Percentiles rank a stretch among this genome's conserved stretches.
Conservation (phyloP, 1,140 invertebrate genomes). For the Conus betulinus region DNA sequence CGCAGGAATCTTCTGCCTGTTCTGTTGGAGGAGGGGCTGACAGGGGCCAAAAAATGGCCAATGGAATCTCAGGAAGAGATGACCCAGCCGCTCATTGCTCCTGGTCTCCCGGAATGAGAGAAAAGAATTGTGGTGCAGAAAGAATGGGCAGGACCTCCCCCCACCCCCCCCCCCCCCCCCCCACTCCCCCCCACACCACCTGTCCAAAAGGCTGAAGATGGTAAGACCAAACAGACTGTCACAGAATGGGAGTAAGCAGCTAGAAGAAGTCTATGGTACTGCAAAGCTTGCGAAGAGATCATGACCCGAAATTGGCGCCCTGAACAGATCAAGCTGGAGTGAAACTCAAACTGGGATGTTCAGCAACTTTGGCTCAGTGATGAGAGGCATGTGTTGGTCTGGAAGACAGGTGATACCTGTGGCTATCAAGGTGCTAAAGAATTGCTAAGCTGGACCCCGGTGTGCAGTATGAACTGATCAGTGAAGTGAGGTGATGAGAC, state of each 20-base stretch:
- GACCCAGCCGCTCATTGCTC: too few species aligned
- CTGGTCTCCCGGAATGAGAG: too few species aligned
- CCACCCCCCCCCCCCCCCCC: too few species aligned
- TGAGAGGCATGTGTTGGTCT: slow-evolving; percentile 72
- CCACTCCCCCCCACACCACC: too few species aligned
- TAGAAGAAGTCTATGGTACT: slow-evolving; percentile 66
- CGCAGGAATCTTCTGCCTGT: too few species aligned
- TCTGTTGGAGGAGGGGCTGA: too few species aligned
- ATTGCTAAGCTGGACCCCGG: slow-evolving; percentile 68
- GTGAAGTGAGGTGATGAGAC: slow-evolving; percentile 74
- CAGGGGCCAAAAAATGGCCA: too few species aligned
- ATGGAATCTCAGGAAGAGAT: too few species aligned
- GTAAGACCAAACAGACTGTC: neutral
- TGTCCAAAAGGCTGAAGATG: too few species aligned
- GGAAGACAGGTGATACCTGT: slow-evolving; percentile 72
- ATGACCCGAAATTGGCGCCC: slow-evolving; percentile 66
- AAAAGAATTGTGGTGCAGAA: too few species aligned
- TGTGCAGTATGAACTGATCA: slow-evolving; percentile 74
- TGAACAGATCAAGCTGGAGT: slow-evolving; percentile 64
- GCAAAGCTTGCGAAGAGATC: slow-evolving; percentile 59
- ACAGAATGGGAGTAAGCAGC: slow-evolving; percentile 43
- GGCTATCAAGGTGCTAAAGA: slow-evolving; percentile 77
- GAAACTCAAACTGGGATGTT: slow-evolving; percentile 51
- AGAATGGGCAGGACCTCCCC: too few species aligned
- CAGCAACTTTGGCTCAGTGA: slow-evolving; percentile 77